A percentile compares a stretch with the other conserved stretches of the same genome.
These are phyloP conservation scores for Kryptolebias ocellatus DNA, from an alignment of 2,797 vertebrate genomes.

Conservation along the genomic window DNA sequence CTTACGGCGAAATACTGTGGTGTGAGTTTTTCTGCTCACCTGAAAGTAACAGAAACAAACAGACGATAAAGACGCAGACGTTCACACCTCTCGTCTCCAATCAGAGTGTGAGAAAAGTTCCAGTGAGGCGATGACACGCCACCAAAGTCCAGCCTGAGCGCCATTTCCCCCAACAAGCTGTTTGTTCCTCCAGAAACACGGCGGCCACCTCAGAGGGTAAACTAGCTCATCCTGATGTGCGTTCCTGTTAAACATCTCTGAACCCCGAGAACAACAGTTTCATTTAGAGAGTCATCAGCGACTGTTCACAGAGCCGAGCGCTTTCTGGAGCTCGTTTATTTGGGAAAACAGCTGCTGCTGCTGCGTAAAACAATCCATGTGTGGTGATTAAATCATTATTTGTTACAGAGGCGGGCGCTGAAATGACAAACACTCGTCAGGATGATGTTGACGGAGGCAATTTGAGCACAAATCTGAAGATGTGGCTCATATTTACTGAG, in stretches of 20 bases:
- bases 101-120: not conserved
- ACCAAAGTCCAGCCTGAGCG: conserved; percentile 30
- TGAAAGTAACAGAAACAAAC: not conserved
- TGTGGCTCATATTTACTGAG: too few species aligned
- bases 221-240: not conserved
- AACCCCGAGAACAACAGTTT: not conserved
- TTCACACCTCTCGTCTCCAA: not conserved
- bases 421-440: not conserved
- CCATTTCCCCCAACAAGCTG: conserved; percentile 41
- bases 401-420: not conserved
- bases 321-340: not conserved
- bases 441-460: too few species aligned
- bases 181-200: conserved; percentile 21
- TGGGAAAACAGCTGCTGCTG: not conserved
- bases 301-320: too few species aligned
- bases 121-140: conserved; percentile 6
- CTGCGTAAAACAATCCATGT: not conserved
- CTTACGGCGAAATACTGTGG: not conserved
- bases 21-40: not conserved
- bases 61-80: not conserved
- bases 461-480: too few species aligned
- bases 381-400: not conserved
- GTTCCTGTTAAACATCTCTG: conserved; percentile 7
- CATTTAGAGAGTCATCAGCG: not conserved
- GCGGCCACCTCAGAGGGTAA: conserved; percentile 4